These are phyloP conservation scores for Congeria kusceri DNA, from an alignment of 2,888 invertebrate species.

Conservation along the genomic window DNA sequence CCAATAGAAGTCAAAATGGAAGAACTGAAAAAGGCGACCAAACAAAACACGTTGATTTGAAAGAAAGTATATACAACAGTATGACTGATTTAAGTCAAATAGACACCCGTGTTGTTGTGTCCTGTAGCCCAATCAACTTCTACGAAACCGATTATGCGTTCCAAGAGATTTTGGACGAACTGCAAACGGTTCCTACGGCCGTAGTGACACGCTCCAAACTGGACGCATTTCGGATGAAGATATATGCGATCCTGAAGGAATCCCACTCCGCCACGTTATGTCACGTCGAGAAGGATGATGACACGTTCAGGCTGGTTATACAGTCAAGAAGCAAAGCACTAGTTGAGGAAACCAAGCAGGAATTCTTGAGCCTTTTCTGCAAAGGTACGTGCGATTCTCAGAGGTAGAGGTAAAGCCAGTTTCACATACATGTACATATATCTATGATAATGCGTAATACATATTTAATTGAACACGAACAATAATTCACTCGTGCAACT, in stretches of 20 bases:
- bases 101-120: not conserved
- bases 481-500: too few relatives aligned
- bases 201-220: conserved; percentile 30
- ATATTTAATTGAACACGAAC: too few relatives aligned
- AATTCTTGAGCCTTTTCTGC: conserved; percentile 45
- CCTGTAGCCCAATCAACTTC: conserved; percentile 15
- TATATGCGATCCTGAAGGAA: conserved; percentile 34
- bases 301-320: conserved; percentile 30
- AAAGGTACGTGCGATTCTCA: conserved; percentile 37
- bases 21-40: not conserved
- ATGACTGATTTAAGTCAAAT: not conserved
- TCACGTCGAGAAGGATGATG: conserved; percentile 15
- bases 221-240: conserved; percentile 34
- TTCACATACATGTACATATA: too few relatives aligned
- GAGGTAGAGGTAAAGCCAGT: too few relatives aligned
- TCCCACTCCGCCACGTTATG: conserved; percentile 24
- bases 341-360: conserved; percentile 34
- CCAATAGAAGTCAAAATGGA: not conserved
- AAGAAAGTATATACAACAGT: not conserved
- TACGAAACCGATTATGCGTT: conserved; percentile 9
- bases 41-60: not conserved
- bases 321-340: conserved; percentile 3
- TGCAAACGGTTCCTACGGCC: conserved; percentile 15
- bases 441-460: too few relatives aligned
- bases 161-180: conserved; percentile 10